These are phyloP conservation scores for Papilio polyxenes DNA, from an alignment of 1,140 invertebrate genomes.

Conservation along the genomic window DNA sequence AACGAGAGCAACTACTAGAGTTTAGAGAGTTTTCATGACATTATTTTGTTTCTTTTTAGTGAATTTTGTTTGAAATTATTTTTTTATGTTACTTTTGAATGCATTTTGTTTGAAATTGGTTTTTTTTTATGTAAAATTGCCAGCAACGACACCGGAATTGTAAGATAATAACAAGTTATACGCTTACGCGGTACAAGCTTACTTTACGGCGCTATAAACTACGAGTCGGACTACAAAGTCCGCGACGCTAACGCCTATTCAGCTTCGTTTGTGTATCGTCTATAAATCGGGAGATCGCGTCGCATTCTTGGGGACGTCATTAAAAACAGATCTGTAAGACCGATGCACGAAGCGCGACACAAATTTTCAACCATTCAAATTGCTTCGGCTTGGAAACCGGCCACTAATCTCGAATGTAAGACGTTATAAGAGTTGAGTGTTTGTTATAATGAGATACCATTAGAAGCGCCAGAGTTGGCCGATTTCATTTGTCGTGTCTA, in stretches of 20 bases:
- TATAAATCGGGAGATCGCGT: conserved; percentile 64
- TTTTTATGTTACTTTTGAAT: no score
- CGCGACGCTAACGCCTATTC: conserved; percentile 64
- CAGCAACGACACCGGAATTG: conserved; percentile 57
- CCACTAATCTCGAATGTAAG: neutral
- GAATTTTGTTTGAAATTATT: no score
- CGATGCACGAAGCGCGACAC: conserved; percentile 39
- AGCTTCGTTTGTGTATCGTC: conserved; percentile 65
- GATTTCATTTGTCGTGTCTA: conserved; percentile 8
- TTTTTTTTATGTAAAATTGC: conserved; percentile 40
- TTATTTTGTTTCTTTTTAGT: no score
- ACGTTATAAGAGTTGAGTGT: conserved; percentile 23
- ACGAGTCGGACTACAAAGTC: conserved; percentile 61
- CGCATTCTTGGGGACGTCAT: conserved; percentile 55
- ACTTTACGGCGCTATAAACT: conserved; percentile 73
- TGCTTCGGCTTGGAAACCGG: neutral
- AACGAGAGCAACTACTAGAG: no score
- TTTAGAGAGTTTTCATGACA: no score
- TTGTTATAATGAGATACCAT: conserved; percentile 33
- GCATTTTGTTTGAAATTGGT: no score
- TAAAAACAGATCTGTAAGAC: conserved; percentile 57
- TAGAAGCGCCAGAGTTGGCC: conserved; percentile 13
- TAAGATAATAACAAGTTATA: conserved; percentile 69
- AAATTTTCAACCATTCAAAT: conserved; percentile 29
- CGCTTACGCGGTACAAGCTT: conserved; percentile 63